These are phyloP conservation scores for Agrotis exclamationis DNA, from an alignment of 2,888 invertebrate species.

Conservation along the genomic window DNA sequence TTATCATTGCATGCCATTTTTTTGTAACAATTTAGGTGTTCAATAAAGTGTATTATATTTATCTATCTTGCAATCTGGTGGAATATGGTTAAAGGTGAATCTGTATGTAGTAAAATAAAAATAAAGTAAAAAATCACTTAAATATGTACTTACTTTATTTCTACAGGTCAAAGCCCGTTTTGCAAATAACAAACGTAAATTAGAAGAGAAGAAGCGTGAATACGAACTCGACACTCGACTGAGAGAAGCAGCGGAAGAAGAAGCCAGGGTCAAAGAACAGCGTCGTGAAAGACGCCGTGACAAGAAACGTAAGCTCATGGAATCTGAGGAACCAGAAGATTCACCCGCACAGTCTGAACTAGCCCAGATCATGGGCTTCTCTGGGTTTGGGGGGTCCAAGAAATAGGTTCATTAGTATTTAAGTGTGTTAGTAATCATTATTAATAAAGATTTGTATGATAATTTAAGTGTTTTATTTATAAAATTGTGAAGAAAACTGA, in stretches of 20 bases:
- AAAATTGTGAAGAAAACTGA: background rate
- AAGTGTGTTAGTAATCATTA: conserved; percentile 19
- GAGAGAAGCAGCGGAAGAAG: conserved; percentile 98
- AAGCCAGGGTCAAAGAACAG: conserved; percentile 97
- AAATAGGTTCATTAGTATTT: conserved; percentile 88
- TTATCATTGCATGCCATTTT: too few relatives aligned
- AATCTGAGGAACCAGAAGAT: conserved; percentile 85
- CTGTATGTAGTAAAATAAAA: too few relatives aligned
- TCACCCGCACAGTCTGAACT: conserved; percentile 93
- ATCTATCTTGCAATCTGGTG: too few relatives aligned
- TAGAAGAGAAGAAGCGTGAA: conserved; percentile 98
- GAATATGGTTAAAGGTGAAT: too few relatives aligned
- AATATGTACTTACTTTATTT: background rate
- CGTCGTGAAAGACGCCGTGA: conserved; percentile 97
- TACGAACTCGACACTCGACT: conserved; percentile 98
- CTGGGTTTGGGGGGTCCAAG: conserved; percentile 97
- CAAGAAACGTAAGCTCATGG: conserved; percentile 96
- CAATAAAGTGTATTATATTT: too few relatives aligned
- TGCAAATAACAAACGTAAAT: conserved; percentile 97
- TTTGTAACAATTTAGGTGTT: too few relatives aligned
- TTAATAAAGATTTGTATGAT: conserved; percentile 49
- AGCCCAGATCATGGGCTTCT: conserved; percentile 98
- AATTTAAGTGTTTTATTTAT: conserved; percentile 13
- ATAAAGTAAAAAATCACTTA: too few relatives aligned
- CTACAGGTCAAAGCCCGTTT: conserved; percentile 96